phyloP scores from a whole-genome alignment of 2,888 invertebrate species.

The Arctia plantaginis region DNA sequence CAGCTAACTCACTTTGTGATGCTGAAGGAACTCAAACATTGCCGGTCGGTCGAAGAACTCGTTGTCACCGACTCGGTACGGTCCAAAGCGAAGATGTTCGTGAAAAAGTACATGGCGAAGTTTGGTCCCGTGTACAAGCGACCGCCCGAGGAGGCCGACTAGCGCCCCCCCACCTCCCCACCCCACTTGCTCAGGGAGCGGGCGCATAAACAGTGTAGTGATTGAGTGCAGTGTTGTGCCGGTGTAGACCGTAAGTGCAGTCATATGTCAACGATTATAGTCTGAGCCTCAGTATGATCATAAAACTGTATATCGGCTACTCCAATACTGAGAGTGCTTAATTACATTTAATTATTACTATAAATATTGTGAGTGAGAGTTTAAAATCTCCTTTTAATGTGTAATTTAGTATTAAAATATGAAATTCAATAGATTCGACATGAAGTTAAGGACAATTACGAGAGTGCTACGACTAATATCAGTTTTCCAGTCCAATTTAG shows the following conservation, averaged over 20 bases:
- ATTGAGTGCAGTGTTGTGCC: neutral
- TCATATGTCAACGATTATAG: neutral
- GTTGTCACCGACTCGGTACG: constrained; percentile 96
- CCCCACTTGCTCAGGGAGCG: too few species aligned
- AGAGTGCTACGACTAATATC: neutral
- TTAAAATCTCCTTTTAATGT: neutral
- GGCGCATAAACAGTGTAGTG: neutral
- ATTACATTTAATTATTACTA: neutral
- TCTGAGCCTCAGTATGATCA: neutral
- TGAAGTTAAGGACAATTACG: neutral
- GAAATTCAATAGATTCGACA: neutral
- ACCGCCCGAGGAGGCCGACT: constrained; percentile 88
- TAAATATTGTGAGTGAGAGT: neutral
- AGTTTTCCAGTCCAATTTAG: neutral
- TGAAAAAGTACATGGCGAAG: constrained; percentile 98
- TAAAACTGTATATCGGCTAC: neutral
- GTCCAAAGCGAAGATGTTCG: constrained; percentile 97
- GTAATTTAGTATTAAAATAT: neutral
- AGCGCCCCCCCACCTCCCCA: constrained; percentile 46
- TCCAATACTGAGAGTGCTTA: neutral
- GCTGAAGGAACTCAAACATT: constrained; percentile 97
- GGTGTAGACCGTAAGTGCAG: neutral
- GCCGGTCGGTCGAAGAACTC: constrained; percentile 93
- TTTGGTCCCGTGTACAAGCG: constrained; percentile 93
- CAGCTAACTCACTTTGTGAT: constrained; percentile 98